A percentile compares a stretch with the other conserved stretches of the same genome.
Evolutionary conservation across 2,888 invertebrate genomes (phyloP).

Genomic region (Incurvaria masculella): DNA sequence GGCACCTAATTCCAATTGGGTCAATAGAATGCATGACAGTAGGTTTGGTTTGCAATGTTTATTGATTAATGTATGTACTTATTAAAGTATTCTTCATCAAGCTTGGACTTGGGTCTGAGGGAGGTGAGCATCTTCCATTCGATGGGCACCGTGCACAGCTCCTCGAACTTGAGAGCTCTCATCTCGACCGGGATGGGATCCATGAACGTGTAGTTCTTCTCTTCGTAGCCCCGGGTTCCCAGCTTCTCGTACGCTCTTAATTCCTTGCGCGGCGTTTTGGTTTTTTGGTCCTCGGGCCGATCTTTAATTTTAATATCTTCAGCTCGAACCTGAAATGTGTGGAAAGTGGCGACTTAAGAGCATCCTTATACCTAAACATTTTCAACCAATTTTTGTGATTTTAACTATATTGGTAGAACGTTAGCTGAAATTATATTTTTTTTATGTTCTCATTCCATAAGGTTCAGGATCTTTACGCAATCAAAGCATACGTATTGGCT

Average conservation of each 20-base stretch:
- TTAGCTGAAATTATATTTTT: too few relatives aligned
- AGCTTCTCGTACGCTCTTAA: conserved; percentile 61
- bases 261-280: conserved; percentile 72
- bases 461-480: too few relatives aligned
- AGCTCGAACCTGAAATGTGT: conserved; percentile 57
- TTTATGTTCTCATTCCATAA: too few relatives aligned
- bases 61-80: conserved; percentile 40
- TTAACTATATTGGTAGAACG: too few relatives aligned
- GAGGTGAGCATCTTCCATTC: conserved; percentile 93
- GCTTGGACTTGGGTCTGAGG: conserved; percentile 75
- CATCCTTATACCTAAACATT: too few relatives aligned
- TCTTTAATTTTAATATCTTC: conserved; percentile 78
- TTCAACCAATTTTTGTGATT: too few relatives aligned
- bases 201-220: conserved; percentile 51
- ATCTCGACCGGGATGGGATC: conserved; percentile 84
- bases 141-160: conserved; percentile 80
- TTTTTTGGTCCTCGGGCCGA: conserved; percentile 64
- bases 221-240: conserved; percentile 59
- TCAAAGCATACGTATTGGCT: too few relatives aligned
- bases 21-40: too few relatives aligned
- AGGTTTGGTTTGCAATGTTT: not conserved
- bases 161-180: conserved; percentile 69
- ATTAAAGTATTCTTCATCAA: conserved; percentile 86
- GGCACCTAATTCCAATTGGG: too few relatives aligned
- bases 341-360: too few relatives aligned